Evolutionary conservation across 2,888 invertebrate genomes (phyloP), one percentile per base, ranked within the genome.

Genomic region (Spilarctia lutea): DNA sequence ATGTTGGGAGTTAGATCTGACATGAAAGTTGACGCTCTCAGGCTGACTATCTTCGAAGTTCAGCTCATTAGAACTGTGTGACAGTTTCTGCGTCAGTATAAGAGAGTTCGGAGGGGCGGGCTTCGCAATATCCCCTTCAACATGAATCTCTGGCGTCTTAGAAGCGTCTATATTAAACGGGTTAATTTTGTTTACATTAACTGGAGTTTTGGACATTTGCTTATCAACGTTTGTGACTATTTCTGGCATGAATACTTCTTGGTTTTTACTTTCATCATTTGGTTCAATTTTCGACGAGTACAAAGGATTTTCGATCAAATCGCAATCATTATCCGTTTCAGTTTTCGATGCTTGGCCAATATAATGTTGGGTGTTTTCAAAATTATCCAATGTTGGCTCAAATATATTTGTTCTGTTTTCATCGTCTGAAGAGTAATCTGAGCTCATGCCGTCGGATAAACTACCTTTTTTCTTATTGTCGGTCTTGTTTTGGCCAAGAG

Each of bases 11-110:
- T 95, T 96, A 0, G 96, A 97, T 16, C 97, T 93, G 42, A 92
- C 90, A 39, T 93, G 92, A 76, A 84, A 93, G 74, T 90, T 93
- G 0, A 87, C 92, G 0, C 87, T 87, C 2, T 87, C 87, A 3
- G 79, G 78, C 16, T 87, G 82, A 70, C 80, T 82, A 39, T 93
- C 88, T 2, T 93, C 92, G 66, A 90, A 95, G 75, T 96, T 97
- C 0, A 97, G 96, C 85, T 97, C 97, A 13, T 96, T 97, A 0
- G 97, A 97, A 48, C 97, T 97, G 83, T 97, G 97, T n/a, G 97
- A 97, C 45, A 97, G 91, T 80, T 97, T 97, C 80, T 97, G 97
- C 0, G 96, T 94, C 2, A 97, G 87, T 78, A 96, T 89, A 11
- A 97, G 86, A 0, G 96, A 96, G 56, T 92, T 96, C 0, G 96